Conservation (phyloP, 1,140 invertebrate species). For the Brachionus paranguensis region DNA sequence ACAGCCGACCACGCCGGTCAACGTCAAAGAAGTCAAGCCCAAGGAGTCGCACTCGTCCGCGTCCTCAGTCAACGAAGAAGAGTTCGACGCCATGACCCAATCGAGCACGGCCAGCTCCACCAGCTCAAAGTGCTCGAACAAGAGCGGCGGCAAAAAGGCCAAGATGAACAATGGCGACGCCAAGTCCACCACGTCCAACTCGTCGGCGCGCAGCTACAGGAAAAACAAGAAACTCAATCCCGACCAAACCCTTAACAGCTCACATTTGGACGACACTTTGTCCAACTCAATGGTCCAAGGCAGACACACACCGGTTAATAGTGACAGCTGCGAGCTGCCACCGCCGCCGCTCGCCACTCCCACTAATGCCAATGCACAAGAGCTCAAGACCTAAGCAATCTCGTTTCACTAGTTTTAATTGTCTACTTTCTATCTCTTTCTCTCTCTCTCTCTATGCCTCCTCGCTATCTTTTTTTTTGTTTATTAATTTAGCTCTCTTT, state of each 20-base stretch:
- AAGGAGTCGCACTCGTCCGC: constrained; percentile 32
- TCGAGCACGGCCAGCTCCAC: constrained; percentile 16
- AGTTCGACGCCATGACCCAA: constrained; percentile 27
- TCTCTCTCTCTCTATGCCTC: neutral
- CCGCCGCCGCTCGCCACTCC: too few relatives aligned
- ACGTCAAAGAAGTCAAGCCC: neutral
- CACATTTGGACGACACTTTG: constrained; percentile 8
- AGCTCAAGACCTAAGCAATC: neutral
- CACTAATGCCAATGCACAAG: neutral
- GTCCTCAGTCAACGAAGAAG: constrained; percentile 36
- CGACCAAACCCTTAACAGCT: neutral
- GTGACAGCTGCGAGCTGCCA: neutral
- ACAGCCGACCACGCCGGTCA: neutral
- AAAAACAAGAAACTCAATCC: neutral
- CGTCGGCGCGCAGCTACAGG: neutral
- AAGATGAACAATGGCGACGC: constrained; percentile 12
- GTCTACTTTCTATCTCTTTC: neutral
- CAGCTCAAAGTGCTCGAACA: constrained; percentile 8
- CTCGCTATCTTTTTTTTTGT: neutral
- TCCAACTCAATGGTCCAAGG: neutral
- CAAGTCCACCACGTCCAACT: neutral
- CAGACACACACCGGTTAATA: constrained; percentile 4
- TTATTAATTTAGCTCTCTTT: neutral
- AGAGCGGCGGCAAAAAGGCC: neutral
- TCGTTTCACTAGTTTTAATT: neutral